A percentile compares a stretch with the other conserved stretches of the same genome.
These are phyloP conservation scores for Phaethon lepturus DNA, from an alignment of 2,113 vertebrate species.

Conservation along the genomic window DNA sequence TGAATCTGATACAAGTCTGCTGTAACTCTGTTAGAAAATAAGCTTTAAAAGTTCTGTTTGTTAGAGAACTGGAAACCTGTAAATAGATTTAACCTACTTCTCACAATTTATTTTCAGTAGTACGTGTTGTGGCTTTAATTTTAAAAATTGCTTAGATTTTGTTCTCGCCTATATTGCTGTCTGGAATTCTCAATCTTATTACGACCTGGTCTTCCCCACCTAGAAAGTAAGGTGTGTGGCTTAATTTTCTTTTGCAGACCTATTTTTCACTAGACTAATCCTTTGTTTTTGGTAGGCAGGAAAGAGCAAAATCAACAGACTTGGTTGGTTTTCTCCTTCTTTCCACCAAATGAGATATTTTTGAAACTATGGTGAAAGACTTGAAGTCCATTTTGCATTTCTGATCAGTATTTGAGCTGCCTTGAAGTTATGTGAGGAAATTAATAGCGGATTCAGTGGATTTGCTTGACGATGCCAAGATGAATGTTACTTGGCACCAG, in stretches of 20 bases:
- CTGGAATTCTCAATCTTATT: background rate
- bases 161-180: background rate
- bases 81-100: conserved; percentile 17
- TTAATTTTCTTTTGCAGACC: background rate
- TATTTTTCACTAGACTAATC: background rate
- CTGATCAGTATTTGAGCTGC: background rate
- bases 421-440: background rate
- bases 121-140: background rate
- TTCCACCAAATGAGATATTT: background rate
- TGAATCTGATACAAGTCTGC: conserved; percentile 38
- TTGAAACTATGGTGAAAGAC: background rate
- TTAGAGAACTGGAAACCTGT: conserved; percentile 51
- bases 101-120: background rate
- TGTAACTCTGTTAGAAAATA: conserved; percentile 51
- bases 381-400: background rate
- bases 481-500: background rate
- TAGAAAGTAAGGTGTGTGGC: background rate
- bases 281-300: background rate
- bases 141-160: background rate
- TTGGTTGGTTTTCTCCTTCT: background rate
- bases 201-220: background rate
- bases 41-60: conserved; percentile 42
- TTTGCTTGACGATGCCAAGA: background rate
- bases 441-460: background rate
- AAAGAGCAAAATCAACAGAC: background rate